Conservation (phyloP, 2,113 vertebrate genomes). For the Psilopogon haemacephalus region DNA sequence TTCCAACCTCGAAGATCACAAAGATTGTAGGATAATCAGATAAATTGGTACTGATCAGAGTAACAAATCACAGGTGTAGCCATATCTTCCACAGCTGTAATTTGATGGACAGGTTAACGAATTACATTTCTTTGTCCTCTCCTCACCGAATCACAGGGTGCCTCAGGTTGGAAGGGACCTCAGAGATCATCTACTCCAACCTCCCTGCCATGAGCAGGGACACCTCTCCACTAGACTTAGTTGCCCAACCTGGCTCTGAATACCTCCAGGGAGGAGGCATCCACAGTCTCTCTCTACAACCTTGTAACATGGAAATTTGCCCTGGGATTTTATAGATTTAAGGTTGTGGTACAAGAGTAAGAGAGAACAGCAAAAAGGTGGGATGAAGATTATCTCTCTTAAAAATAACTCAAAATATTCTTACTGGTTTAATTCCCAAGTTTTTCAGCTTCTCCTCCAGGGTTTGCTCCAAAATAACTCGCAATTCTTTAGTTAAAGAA, state of each 20-base stretch:
- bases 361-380: not conserved
- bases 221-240: no score
- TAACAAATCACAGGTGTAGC: not conserved
- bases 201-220: no score
- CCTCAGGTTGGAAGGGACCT: no score
- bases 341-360: not conserved
- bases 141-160: no score
- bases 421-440: slow-evolving; percentile 84
- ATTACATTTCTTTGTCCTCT: not conserved
- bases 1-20: not conserved
- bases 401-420: slow-evolving; percentile 38
- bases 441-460: slow-evolving; percentile 81
- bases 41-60: not conserved
- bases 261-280: no score
- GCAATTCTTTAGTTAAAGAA: slow-evolving; percentile 80
- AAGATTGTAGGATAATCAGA: not conserved
- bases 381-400: not conserved
- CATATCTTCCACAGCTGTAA: not conserved
- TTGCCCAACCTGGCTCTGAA: no score
- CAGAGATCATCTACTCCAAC: no score
- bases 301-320: not conserved
- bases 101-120: not conserved
- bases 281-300: no score
- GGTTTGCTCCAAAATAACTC: slow-evolving; percentile 79
- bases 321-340: not conserved